Evolutionary conservation across 2,113 vertebrate species (phyloP).

Genomic region (Leiothrix lutea): DNA sequence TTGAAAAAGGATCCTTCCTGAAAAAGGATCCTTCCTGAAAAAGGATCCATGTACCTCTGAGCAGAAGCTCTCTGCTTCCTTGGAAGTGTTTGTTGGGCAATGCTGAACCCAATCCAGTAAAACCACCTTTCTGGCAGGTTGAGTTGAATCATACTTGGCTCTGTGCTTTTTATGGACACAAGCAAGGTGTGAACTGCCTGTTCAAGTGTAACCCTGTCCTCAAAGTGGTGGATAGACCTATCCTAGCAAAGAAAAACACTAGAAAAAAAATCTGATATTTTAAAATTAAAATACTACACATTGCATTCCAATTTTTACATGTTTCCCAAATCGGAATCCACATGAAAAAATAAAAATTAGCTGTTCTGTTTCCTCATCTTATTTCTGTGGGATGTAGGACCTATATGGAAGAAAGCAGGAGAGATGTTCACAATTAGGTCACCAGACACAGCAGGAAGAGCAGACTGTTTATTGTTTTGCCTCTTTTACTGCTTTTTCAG

Average conservation of each 20-base stretch:
- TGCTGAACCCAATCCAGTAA: background rate
- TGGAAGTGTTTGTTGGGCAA: background rate
- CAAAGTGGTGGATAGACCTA: background rate
- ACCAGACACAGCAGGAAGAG: background rate
- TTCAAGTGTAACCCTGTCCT: background rate
- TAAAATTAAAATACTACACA: rapidly evolving
- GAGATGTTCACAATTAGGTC: background rate
- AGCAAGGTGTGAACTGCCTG: background rate
- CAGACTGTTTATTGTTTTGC: background rate
- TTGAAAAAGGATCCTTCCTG: background rate
- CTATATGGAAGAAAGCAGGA: background rate
- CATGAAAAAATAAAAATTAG: background rate
- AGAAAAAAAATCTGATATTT: background rate
- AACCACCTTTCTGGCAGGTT: background rate
- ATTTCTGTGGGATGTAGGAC: background rate
- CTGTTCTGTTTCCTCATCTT: background rate
- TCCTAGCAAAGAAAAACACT: background rate
- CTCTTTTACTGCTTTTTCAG: background rate
- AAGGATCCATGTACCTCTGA: background rate
- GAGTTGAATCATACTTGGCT: background rate
- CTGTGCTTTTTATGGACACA: background rate
- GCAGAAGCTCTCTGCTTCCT: background rate
- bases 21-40: background rate
- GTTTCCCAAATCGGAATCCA: background rate
- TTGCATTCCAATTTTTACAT: background rate